Base-by-base conservation (phyloP, 2,797 vertebrate genomes). In the Sebastes nivosus region DNA sequence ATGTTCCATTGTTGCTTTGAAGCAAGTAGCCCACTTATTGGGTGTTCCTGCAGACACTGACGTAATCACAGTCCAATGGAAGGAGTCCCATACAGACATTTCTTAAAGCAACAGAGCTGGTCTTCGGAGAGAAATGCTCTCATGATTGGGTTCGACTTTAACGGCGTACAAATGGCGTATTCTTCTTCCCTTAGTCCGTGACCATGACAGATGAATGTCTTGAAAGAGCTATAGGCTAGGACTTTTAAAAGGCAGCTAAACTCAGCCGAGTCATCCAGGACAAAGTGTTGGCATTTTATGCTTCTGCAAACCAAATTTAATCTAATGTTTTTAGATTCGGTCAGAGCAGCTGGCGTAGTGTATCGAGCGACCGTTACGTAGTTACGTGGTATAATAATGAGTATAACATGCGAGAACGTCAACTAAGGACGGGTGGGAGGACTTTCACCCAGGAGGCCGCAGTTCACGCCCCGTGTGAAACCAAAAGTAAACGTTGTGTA, bases 41-140 rank as follows among this genome's bases (percentile, higher is more conserved):
- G 16, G 32, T 55, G 22, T 66, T 66, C 20, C 25, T 61, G 27
- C 61, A 42, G n/a, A 63, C 4, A 25, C n/a, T 30, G 5, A 36
- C 8, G 61, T 72, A 20, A 36, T 65, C 34, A 8, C 24, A 36
- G 9, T 52, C 12, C 27, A 29, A 66, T 54, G 5, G 8, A 30
- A 16, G 32, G 59, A 54, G 12, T 82, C 55, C 36, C 27, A 75
- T 27, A 65, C 65, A 80, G 57, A 77, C 70, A 63, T 77, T 77
- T 66, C 34, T 66, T 30, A 8, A 72, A 57, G 7, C 24, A 72
- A 36, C 34, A 60, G 18, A 50, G 12, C 27, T 57, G 22, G 6
- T 68, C 3, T 13, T 18, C 1, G 29, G 8, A 32, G 24, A 54
- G 13, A 68, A 58, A 60, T 59, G 1, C 46, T 63, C 16, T 58